Evolutionary conservation across 37 sponge, comb jelly and placozoan genomes (phyloP), one percentile per base, ranked within the genome.

Genomic region (Halichondria panicea): DNA sequence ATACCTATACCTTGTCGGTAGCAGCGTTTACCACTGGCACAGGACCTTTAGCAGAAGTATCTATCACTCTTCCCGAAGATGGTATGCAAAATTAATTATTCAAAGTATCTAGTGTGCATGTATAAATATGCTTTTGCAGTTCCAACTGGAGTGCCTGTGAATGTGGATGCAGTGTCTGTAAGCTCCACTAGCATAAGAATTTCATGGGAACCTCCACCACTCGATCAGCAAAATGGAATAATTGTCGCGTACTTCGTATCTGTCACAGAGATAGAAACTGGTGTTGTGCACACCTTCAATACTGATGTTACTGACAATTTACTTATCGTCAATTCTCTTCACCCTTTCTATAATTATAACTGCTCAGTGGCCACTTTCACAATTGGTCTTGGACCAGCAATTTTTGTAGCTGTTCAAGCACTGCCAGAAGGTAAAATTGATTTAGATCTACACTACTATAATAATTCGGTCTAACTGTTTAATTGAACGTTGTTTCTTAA

Each of bases 211-310:
- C 50, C 81, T 15, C 72, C 81, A 48, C 72, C 67, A 36, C 68
- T 66, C 27, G 9, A 24, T 22, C 58, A 78, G 2, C 67, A 52
- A 8, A 78, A 78, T 78, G 79, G 79, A 21, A 28, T 81, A 72
- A 81, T 81, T 53, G 63, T 43, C 41, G 24, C 7, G 0, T 80
- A 80, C 48, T 41, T 43, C 50, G 25, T 80, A 1, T 43, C 48
- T 40, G 62, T 80, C 25, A 69, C 43, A 37, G 54, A 40, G 48
- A 61, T 55, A 6, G 52, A 22, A 18, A 68, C 46, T 43, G 69
- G 69, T 24, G 30, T 19, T 4, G 5, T 56, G 27, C 11, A 15
- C 13, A 68, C 46, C 48, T 68, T 68, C 69, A 45, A 68, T 24
- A 19, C 43, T 19, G 25, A 6, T 9, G 41, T 48, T 28, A 43